A percentile compares a stretch with the other conserved stretches of the same genome.
These are phyloP conservation scores for Loxodonta africana DNA, from an alignment of 2,113 vertebrate species.

Conservation along the genomic window DNA sequence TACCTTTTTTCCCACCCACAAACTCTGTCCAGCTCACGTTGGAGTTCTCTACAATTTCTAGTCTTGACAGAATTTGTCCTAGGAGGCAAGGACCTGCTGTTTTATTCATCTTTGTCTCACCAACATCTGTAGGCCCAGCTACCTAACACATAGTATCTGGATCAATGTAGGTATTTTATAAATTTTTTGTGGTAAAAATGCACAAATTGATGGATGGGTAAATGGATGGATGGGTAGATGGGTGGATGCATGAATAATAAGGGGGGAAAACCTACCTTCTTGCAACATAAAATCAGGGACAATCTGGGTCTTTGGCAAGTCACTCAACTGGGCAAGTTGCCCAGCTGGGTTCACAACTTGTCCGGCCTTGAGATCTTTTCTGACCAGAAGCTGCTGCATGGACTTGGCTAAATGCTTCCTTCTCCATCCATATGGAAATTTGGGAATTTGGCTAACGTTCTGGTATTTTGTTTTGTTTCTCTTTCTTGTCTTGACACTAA, in stretches of 20 bases:
- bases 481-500: conserved; percentile 78
- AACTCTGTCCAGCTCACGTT: conserved; percentile 24
- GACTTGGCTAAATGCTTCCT: conserved; percentile 58
- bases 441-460: conserved; percentile 74
- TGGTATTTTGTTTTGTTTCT: conserved; percentile 83
- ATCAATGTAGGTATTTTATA: conserved; percentile 49
- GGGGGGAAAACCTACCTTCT: background rate
- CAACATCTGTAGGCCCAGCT: background rate
- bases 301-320: background rate
- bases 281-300: background rate
- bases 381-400: conserved; percentile 59
- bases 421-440: conserved; percentile 56
- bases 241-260: background rate
- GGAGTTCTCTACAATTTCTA: conserved; percentile 47
- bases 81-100: conserved; percentile 25
- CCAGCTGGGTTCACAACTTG: conserved; percentile 52
- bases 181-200: conserved; percentile 27
- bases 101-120: conserved; percentile 50
- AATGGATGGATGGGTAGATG: background rate
- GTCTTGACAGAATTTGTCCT: conserved; percentile 61
- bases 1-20: background rate
- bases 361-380: conserved; percentile 17
- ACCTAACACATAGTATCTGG: background rate
- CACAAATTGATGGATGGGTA: conserved; percentile 25
- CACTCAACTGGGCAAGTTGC: conserved; percentile 3